Evolutionary conservation across 2,113 vertebrate species (phyloP), one percentile per base, ranked within the genome.

Genomic region (Speoplatyrhinus poulsoni): DNA sequence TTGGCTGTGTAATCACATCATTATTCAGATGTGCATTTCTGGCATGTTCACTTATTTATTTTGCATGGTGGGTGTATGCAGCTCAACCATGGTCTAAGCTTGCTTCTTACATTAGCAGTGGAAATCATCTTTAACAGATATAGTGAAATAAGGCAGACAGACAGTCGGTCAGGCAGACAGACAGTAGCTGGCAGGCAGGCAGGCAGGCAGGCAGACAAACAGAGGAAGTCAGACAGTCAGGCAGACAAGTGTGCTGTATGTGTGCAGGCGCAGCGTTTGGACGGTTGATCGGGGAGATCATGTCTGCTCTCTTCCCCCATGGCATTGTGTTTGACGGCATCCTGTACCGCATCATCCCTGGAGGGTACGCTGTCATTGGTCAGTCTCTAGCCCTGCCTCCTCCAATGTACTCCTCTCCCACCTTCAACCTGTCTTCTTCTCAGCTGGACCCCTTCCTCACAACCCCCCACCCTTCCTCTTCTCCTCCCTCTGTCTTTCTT

Each of bases 361-460:
- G 96, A 86, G 96, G 96, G 70, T 98, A 98, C 12, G 96, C 96
- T 62, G 96, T 98, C 74, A 98, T 98, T 76, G 96, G 96, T 98
- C 75, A 96, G 95, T 91, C 69, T 68, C 58, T 67, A 68, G 58
- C 32, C 61, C 59, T 55, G 65, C 64, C 58, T 59, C 55, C 32
- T 61, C 48, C 26, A 8, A 17, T 57, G n/a, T 26, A 7, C 55
- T 57, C 58, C 47, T 59, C 60, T 48, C 62, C 19, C 10, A 48
- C 15, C 15, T n/a, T 36, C 54, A 3, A 48, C 71, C 56, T 12
- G 26, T n/a, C 56, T 16, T 19, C 19, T 19, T 19, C 19, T 19
- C 19, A n/a, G n/a, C n/a, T n/a, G n/a, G n/a, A n/a, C n/a, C n/a
- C n/a, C n/a, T n/a, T n/a, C n/a, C n/a, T n/a, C n/a, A n/a, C n/a